Evolutionary conservation across 2,888 invertebrate genomes (phyloP).

Genomic region (Tiliacea aurago): DNA sequence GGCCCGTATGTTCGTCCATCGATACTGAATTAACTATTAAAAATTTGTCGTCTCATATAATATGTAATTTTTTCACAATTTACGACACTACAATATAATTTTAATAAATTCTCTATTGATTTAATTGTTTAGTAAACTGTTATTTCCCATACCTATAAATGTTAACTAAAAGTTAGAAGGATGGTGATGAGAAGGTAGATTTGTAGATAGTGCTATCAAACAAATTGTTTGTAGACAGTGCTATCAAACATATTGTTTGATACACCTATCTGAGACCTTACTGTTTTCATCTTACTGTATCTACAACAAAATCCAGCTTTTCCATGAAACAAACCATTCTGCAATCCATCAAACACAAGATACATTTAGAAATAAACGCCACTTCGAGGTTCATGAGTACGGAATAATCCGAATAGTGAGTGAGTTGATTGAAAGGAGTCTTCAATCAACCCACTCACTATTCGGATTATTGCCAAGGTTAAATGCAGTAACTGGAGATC

Average conservation of each 20-base stretch:
- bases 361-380: slow-evolving; percentile 32
- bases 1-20: slow-evolving; percentile 36
- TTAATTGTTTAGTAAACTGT: neutral
- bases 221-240: too few species aligned
- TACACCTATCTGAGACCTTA: neutral
- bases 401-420: slow-evolving; percentile 44
- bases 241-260: neutral
- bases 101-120: neutral
- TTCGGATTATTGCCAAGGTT: slow-evolving; percentile 34
- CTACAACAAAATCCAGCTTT: neutral
- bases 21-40: slow-evolving; percentile 61
- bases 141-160: neutral
- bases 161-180: neutral
- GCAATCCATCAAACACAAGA: slow-evolving; percentile 32
- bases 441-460: neutral
- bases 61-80: slow-evolving; percentile 25
- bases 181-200: neutral
- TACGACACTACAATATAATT: neutral
- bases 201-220: too few species aligned
- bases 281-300: neutral
- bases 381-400: slow-evolving; percentile 20
- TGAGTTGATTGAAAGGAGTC: slow-evolving; percentile 45
- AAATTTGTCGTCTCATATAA: slow-evolving; percentile 33
- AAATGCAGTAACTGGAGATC: slow-evolving; percentile 55
- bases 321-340: neutral